Conservation (phyloP, 1,140 invertebrate genomes). For the Zaprionus africanus region DNA sequence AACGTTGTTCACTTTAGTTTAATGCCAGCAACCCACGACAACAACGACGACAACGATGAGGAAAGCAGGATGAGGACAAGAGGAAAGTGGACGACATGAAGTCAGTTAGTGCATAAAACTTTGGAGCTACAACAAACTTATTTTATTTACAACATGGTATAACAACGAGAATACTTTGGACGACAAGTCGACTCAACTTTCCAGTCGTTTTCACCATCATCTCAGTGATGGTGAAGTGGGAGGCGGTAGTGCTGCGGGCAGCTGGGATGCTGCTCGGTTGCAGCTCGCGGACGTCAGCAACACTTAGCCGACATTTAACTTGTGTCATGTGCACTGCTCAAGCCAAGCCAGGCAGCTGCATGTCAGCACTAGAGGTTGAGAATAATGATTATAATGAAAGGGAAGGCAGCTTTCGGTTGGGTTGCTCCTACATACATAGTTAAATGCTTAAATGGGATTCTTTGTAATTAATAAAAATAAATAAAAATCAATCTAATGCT, state of each 20-base stretch:
- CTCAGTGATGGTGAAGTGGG: too few species aligned
- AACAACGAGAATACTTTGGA: constrained; percentile 35
- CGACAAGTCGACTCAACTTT: constrained; percentile 42
- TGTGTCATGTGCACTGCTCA: constrained; percentile 64
- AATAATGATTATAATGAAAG: constrained; percentile 27
- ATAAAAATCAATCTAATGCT: background rate
- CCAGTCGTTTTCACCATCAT: too few species aligned
- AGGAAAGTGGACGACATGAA: constrained; percentile 25
- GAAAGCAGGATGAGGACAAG: background rate
- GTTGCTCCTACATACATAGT: background rate
- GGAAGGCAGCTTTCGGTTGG: background rate
- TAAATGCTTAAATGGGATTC: background rate
- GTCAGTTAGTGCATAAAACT: constrained; percentile 68
- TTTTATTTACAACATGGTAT: constrained; percentile 61
- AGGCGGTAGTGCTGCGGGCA: background rate
- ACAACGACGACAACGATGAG: background rate
- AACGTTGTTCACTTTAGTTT: constrained; percentile 68
- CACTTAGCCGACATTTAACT: constrained; percentile 77
- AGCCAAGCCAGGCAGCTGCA: constrained; percentile 8
- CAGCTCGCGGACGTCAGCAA: constrained; percentile 63
- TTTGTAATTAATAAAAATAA: background rate
- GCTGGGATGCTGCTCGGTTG: constrained; percentile 32
- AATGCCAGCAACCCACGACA: constrained; percentile 32
- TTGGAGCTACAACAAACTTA: constrained; percentile 71
- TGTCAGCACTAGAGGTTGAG: background rate